These are phyloP conservation scores for Diuraphis noxia DNA, from an alignment of 1,140 invertebrate genomes.

Conservation along the genomic window DNA sequence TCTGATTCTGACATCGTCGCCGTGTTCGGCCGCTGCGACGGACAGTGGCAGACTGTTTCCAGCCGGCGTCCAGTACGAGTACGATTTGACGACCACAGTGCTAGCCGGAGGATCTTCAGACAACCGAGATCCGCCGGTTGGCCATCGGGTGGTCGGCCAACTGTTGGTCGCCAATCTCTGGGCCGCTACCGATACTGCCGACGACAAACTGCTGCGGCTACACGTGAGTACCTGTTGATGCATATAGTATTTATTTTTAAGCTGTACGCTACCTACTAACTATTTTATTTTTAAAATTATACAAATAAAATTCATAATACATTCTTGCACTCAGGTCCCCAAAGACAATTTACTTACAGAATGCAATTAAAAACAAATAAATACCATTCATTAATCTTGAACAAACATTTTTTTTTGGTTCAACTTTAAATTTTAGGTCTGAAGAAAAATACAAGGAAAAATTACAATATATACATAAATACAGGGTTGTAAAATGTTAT, in stretches of 20 bases:
- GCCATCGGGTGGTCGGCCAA: background rate
- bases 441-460: no score
- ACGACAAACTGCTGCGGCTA: background rate
- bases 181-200: background rate
- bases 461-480: no score
- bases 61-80: background rate
- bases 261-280: no score
- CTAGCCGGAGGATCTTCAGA: background rate
- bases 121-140: background rate
- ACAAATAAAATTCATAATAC: no score
- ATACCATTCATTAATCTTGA: no score
- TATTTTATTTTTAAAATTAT: no score
- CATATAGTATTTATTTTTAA: background rate
- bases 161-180: background rate
- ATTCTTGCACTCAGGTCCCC: no score
- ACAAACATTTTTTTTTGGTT: no score
- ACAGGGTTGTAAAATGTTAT: no score
- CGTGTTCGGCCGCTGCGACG: background rate
- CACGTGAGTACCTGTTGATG: conserved; percentile 7
- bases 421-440: no score
- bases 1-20: background rate
- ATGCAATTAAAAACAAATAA: no score
- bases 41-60: background rate
- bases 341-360: no score
- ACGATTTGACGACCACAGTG: background rate